Evolutionary conservation across 2,888 invertebrate genomes (phyloP).

Genomic region (Pachliopta kotzebuea): DNA sequence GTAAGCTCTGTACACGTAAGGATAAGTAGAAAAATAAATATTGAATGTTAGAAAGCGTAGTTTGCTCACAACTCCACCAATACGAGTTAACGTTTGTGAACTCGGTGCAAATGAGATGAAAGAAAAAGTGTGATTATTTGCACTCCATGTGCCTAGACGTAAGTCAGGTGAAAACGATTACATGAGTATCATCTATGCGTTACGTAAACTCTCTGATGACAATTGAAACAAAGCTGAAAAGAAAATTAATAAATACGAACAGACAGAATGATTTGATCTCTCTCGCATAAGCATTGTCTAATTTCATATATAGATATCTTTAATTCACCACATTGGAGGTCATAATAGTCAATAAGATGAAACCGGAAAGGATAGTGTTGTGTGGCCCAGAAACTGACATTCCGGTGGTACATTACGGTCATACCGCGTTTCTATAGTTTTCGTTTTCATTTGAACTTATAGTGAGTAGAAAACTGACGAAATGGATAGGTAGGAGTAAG

Average conservation of each 20-base stretch:
- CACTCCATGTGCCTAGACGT: slow-evolving; percentile 55
- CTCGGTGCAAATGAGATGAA: slow-evolving; percentile 71
- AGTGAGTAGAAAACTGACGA: neutral
- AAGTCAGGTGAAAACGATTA: slow-evolving; percentile 35
- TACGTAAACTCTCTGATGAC: neutral
- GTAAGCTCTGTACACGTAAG: slow-evolving; percentile 55
- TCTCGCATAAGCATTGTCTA: slow-evolving; percentile 60
- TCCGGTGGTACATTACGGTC: slow-evolving; percentile 39
- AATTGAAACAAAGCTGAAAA: slow-evolving; percentile 14
- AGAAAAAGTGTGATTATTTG: slow-evolving; percentile 79
- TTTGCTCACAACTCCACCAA: slow-evolving; percentile 67
- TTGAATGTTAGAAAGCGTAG: slow-evolving; percentile 77
- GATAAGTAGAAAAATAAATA: slow-evolving; percentile 79
- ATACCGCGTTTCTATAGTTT: slow-evolving; percentile 12
- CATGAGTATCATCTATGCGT: slow-evolving; percentile 31
- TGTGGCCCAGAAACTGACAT: slow-evolving; percentile 52
- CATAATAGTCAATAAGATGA: slow-evolving; percentile 43
- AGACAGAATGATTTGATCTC: slow-evolving; percentile 46
- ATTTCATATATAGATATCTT: slow-evolving; percentile 72
- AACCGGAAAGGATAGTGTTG: slow-evolving; percentile 61
- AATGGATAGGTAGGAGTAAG: too few species aligned
- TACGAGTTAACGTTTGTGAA: slow-evolving; percentile 57
- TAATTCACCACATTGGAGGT: slow-evolving; percentile 62
- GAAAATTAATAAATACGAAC: slow-evolving; percentile 27
- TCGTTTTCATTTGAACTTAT: neutral